Conservation (phyloP, 2,888 invertebrate species). For the Vannuccia rotundouncinata region DNA sequence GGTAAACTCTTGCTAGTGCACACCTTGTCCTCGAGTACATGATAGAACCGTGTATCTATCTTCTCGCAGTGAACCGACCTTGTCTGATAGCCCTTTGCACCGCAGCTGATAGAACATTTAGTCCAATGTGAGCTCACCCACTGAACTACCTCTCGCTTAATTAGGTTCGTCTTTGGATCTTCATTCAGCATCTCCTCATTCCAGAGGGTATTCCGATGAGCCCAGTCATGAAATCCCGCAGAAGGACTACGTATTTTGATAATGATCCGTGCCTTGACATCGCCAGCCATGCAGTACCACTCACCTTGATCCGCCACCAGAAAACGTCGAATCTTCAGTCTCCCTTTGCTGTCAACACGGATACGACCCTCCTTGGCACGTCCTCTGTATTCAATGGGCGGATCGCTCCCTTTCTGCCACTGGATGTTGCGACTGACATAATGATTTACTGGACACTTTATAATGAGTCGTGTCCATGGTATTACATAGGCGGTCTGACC, state of each 20-base stretch:
- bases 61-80: slow-evolving; percentile 31
- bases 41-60: slow-evolving; percentile 28
- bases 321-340: slow-evolving; percentile 29
- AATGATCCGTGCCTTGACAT: slow-evolving; percentile 9
- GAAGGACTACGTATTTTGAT: slow-evolving; percentile 21
- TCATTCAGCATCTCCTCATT: slow-evolving; percentile 39
- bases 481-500: slow-evolving; percentile 35
- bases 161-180: slow-evolving; percentile 24
- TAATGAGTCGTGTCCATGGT: slow-evolving; percentile 25
- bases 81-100: slow-evolving; percentile 19
- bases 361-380: slow-evolving; percentile 6
- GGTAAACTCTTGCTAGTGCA: slow-evolving; percentile 27
- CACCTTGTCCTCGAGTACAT: slow-evolving; percentile 29
- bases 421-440: slow-evolving; percentile 17
- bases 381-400: neutral
- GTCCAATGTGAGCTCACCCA: slow-evolving; percentile 32
- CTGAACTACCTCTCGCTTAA: slow-evolving; percentile 29
- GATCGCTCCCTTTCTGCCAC: slow-evolving; percentile 8
- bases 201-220: slow-evolving; percentile 9
- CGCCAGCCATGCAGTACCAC: slow-evolving; percentile 34
- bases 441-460: slow-evolving; percentile 33
- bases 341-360: slow-evolving; percentile 32
- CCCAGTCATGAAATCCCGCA: slow-evolving; percentile 35
- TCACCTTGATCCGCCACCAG: slow-evolving; percentile 28
- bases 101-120: slow-evolving; percentile 24